Base-by-base conservation (phyloP, 1,140 invertebrate genomes). In the Brachionus koreanus region DNA sequence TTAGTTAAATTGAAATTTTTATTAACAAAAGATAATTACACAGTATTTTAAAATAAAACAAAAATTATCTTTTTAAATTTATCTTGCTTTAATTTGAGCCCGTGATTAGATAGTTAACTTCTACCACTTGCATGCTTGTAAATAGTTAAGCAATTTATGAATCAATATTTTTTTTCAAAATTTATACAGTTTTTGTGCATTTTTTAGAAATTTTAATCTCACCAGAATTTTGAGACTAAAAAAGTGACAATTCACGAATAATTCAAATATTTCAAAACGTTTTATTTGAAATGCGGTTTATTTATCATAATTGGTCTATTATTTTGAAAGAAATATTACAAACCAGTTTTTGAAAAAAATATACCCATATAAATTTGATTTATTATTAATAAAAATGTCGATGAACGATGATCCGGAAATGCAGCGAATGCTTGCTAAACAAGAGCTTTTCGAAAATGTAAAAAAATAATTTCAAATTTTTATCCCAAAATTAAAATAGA, bases 341-440 rank as follows among this genome's bases (percentile, higher is more conserved):
- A 57, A 79, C 61, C 76, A 61, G 49, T 79, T 61, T 79, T 61
- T 29, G 5, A 49, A 37, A n/a, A 52, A 29, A 52, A 13, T n/a
- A 35, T 23, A 77, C 13, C 29, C 29, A 29, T 16, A 16, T n/a
- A n/a, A 77, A 29, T 7, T 37, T 29, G 19, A 61, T 49, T 77
- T 77, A 33, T 49, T 77, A 49, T n/a, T 5, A 13, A 77, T 25
- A 52, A 57, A 77, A 37, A 77, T 33, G 42, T 77, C 29, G 12
- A 77, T 77, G 43, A 57, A 25, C 57, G 16, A 79, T 79, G 76
- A 79, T 61, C 49, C 76, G 16, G 76, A 79, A 79, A 79, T 79
- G 76, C 76, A 79, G 39, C 46, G 29, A 65, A 39, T 79, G 4
- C 49, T 79, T 10, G 76, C 76, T 16, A 49, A 61, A 35, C 76